Evolutionary conservation across 1,140 invertebrate species (phyloP).

Genomic region (Rhagoletis pomonella): DNA sequence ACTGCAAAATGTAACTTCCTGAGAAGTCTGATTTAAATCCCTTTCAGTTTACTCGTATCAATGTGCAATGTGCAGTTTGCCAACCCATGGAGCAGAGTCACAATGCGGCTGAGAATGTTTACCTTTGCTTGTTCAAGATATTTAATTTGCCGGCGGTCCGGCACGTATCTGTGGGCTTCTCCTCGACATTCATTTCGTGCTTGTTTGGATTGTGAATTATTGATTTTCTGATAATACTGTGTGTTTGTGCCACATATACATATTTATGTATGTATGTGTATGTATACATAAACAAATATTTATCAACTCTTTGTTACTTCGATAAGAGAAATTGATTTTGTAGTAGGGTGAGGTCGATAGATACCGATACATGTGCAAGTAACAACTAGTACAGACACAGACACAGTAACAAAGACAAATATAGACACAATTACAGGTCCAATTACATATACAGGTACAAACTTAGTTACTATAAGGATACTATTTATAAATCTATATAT

Average conservation of each 20-base stretch:
- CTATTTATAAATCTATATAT: constrained; percentile 9
- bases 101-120: background rate
- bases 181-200: background rate
- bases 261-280: background rate
- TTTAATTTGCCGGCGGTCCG: background rate
- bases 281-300: no score
- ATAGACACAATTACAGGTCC: background rate
- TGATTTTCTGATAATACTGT: background rate
- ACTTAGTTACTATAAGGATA: background rate
- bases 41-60: background rate
- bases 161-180: background rate
- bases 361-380: background rate
- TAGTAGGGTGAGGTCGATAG: background rate
- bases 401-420: background rate
- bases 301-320: no score
- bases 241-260: background rate
- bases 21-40: background rate
- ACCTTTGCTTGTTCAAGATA: background rate
- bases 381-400: background rate
- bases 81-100: no score
- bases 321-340: background rate
- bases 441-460: background rate
- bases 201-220: background rate
- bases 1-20: background rate
- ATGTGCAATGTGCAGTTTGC: no score